phyloP scores from a whole-genome alignment of 2,113 vertebrate species.

The Bettongia penicillata region DNA sequence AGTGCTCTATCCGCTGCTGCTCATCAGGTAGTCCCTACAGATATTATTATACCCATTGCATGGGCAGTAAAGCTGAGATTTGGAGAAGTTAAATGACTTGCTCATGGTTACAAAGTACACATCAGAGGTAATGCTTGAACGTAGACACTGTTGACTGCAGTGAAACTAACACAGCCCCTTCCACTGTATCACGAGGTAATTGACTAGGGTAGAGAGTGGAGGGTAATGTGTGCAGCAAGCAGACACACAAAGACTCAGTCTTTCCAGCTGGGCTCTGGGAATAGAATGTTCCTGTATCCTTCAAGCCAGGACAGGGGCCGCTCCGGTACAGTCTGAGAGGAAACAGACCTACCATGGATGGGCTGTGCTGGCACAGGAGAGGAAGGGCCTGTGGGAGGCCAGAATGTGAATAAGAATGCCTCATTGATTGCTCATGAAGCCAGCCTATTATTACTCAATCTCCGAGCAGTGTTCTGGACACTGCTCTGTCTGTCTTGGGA shows the following conservation, averaged over 20 bases:
- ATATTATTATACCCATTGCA: too few relatives aligned
- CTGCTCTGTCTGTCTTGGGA: background rate
- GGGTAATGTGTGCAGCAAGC: background rate
- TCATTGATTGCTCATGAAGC: conserved; percentile 13
- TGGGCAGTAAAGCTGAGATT: background rate
- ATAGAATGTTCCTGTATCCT: background rate
- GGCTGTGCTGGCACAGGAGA: background rate
- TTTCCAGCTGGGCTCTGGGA: background rate
- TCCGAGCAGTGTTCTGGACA: conserved; percentile 29
- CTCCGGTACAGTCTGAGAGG: fast-evolving
- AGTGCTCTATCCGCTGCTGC: background rate
- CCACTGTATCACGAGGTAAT: background rate
- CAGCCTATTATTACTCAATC: conserved; percentile 38
- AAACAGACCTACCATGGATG: background rate
- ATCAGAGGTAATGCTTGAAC: background rate
- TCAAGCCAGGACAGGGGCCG: background rate
- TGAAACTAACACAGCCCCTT: background rate
- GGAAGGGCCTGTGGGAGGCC: background rate
- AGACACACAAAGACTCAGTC: background rate
- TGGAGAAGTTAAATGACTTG: background rate
- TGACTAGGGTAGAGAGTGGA: background rate
- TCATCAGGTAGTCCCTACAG: background rate
- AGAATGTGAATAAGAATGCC: fast-evolving
- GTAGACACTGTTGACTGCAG: background rate
- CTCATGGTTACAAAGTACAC: background rate